phyloP scores from a whole-genome alignment of 1,140 invertebrate species.

The Eurosta solidaginis region DNA sequence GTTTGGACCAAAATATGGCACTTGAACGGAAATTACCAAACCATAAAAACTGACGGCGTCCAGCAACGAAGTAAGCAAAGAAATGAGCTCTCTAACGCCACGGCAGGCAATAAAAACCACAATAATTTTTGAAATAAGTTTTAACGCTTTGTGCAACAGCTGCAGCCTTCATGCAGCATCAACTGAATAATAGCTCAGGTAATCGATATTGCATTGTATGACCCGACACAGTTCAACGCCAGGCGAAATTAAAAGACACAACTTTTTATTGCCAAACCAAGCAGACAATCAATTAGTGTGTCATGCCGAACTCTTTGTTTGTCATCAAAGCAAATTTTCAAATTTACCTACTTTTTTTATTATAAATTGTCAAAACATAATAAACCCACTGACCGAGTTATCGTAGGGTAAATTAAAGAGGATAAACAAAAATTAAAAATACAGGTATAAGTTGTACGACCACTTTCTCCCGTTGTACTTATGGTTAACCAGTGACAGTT shows the following conservation, averaged over 20 bases:
- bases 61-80: neutral
- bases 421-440: too few relatives aligned
- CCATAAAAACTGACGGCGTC: neutral
- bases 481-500: too few relatives aligned
- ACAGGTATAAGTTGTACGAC: too few relatives aligned
- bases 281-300: neutral
- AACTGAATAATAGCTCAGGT: neutral
- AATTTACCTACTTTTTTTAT: neutral
- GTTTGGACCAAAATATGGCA: neutral
- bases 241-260: neutral
- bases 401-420: neutral
- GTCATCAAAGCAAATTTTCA: neutral
- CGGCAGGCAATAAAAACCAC: neutral
- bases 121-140: neutral
- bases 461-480: too few relatives aligned
- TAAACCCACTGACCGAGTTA: conserved; percentile 23
- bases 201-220: neutral
- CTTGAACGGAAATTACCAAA: neutral
- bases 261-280: conserved; percentile 16
- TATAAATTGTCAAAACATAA: neutral
- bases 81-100: neutral
- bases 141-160: neutral
- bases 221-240: neutral
- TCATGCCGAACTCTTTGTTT: neutral
- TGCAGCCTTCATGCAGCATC: too few relatives aligned